Conservation (phyloP, 2,888 invertebrate species). For the Augiades crinisus region DNA sequence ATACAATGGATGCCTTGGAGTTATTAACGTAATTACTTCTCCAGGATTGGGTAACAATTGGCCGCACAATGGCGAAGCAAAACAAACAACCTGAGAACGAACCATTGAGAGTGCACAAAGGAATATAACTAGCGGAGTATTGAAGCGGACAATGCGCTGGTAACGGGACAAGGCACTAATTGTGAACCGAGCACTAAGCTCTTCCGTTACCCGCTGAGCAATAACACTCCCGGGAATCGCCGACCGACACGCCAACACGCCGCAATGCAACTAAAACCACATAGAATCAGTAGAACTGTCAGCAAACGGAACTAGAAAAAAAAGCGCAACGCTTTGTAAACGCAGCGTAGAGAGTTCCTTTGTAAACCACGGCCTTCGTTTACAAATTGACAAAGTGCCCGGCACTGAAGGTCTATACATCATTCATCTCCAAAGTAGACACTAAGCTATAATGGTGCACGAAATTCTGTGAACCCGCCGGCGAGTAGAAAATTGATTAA, state of each 20-base stretch:
- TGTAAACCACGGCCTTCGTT: not conserved
- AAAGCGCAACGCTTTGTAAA: not conserved
- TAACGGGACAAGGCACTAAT: conserved; percentile 75
- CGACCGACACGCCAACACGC: conserved; percentile 8
- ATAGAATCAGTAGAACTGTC: not conserved
- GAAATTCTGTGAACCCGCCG: conserved; percentile 4
- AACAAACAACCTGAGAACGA: conserved; percentile 62
- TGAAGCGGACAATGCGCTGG: conserved; percentile 67
- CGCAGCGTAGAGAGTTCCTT: not conserved
- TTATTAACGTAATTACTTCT: conserved; percentile 7
- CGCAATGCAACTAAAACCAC: conserved; percentile 7
- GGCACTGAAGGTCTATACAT: conserved; percentile 4
- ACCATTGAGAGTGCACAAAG: conserved; percentile 67
- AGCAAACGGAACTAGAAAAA: conserved; percentile 7
- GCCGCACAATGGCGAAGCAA: conserved; percentile 52
- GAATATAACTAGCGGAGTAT: conserved; percentile 62
- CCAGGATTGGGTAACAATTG: conserved; percentile 3
- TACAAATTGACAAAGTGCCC: conserved; percentile 9
- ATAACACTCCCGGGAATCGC: conserved; percentile 36
- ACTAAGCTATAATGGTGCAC: conserved; percentile 16
- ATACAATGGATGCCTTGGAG: conserved; percentile 23
- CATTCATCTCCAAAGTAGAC: conserved; percentile 10
- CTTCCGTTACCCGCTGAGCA: conserved; percentile 60
- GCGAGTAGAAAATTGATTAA: conserved; percentile 11
- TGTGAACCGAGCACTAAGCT: conserved; percentile 65